Base-by-base conservation (phyloP, 2,797 vertebrate species). In the Meda fulgida region DNA sequence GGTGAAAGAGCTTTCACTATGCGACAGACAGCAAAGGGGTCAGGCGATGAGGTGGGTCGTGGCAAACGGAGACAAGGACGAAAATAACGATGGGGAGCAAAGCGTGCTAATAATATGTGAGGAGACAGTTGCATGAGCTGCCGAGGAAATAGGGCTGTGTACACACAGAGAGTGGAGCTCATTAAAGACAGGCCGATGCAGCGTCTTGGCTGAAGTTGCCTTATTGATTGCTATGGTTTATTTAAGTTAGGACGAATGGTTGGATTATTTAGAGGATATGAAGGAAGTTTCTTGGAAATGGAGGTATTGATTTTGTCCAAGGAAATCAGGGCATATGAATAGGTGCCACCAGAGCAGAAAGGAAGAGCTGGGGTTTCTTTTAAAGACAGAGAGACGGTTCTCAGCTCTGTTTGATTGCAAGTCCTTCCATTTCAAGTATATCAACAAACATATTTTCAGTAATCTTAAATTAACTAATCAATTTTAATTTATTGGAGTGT, bases 141-240 rank as follows among this genome's bases (percentile, higher is more conserved):
- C 66, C 38, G 78, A 89, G 70, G 84, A 86, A 85, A 87, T 80
- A 53, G 88, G 80, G 72, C 73, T 85, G 82, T 86, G 89, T 90
- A 93, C 89, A 91, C 89, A 81, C 86, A 89, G 85, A 89, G 90
- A 91, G 91, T 87, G 90, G 87, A 79, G 90, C 91, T 94, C 90
- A 93, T 94, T 94, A 93, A 89, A 92, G 89, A 91, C 90, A 91
- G 89, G 88, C 91, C 87, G 83, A 76, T 86, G 80, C 88, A 83
- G 90, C 90, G 87, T 87, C 92, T 92, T 93, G 93, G 87, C 77
- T 91, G 90, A 92, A 93, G 95, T 93, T 93, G 92, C 90, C 86
- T 91, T 92, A 94, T 95, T 92, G 94, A 95, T 95, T 94, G 91
- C 86, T 91, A 90, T 90, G 89, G 91, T 89, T 95, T 94, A 94